Evolutionary conservation across 2,797 vertebrate genomes (phyloP).

Genomic region (Sebastes reedi): DNA sequence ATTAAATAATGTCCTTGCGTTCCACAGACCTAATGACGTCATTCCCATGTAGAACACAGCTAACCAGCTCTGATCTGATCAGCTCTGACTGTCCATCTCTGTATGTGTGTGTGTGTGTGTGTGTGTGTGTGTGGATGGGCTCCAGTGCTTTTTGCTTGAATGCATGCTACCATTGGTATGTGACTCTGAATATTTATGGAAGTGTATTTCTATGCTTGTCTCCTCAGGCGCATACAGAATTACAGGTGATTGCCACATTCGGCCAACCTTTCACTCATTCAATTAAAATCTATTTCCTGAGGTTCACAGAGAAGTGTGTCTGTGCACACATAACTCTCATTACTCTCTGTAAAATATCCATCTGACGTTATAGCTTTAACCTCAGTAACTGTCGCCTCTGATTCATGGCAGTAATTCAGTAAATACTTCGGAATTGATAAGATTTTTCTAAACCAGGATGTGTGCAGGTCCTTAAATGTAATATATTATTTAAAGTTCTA

Average conservation of each 20-base stretch:
- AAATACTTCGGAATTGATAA: neutral
- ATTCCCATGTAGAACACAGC: conserved; percentile 55
- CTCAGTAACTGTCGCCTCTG: neutral
- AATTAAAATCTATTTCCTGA: conserved; percentile 8
- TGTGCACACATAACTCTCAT: conserved; percentile 3
- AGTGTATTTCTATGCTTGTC: neutral
- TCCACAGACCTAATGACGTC: conserved; percentile 47
- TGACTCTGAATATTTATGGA: conserved; percentile 30
- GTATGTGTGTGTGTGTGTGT: neutral
- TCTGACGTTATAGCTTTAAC: neutral
- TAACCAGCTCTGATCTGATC: conserved; percentile 18
- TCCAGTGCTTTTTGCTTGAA: neutral
- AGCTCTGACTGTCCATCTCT: conserved; percentile 1
- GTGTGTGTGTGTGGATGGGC: neutral
- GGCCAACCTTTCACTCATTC: neutral
- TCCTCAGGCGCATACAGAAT: neutral
- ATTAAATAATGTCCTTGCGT: conserved; percentile 16
- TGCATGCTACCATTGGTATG: neutral
- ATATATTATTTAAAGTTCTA: neutral
- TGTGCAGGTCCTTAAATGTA: neutral
- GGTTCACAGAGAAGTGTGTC: neutral
- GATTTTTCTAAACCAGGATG: neutral
- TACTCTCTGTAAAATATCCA: neutral
- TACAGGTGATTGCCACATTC: neutral
- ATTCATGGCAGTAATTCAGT: neutral